Evolutionary conservation across 2,888 invertebrate species (phyloP).

Genomic region (Drosophila yooni): DNA sequence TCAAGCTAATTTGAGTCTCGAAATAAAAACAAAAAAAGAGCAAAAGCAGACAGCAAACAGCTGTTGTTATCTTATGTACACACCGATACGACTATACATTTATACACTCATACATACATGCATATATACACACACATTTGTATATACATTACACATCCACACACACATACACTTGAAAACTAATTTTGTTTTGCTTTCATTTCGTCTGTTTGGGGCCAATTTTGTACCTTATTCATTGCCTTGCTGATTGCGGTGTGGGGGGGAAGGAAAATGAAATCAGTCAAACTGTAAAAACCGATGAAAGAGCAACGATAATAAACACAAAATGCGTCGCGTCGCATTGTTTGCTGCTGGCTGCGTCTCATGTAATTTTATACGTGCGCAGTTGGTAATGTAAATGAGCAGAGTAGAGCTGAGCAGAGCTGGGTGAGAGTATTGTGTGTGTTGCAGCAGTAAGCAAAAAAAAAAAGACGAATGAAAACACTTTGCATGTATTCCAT

Average conservation of each 20-base stretch:
- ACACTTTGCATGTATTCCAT: constrained; percentile 38
- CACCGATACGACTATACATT: background rate
- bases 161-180: constrained; percentile 19
- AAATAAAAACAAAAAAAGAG: constrained; percentile 37
- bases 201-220: constrained; percentile 45
- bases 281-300: constrained; percentile 28
- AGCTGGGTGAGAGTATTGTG: constrained; percentile 12
- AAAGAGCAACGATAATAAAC: constrained; percentile 28
- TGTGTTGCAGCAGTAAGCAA: constrained; percentile 9
- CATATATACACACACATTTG: constrained; percentile 5
- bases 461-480: constrained; percentile 32
- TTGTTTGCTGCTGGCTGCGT: background rate
- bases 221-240: constrained; percentile 24
- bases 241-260: constrained; percentile 3
- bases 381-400: constrained; percentile 74
- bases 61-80: constrained; percentile 49
- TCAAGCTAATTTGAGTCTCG: constrained; percentile 29
- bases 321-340: constrained; percentile 26
- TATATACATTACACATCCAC: background rate
- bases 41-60: constrained; percentile 47
- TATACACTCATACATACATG: background rate
- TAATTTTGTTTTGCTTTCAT: constrained; percentile 46
- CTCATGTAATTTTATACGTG: constrained; percentile 59
- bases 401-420: constrained; percentile 20
- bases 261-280: constrained; percentile 19